A percentile compares a stretch with the other conserved stretches of the same genome.
phyloP scores from a whole-genome alignment of 2,113 vertebrate species.

The Scartelaos histophorus region DNA sequence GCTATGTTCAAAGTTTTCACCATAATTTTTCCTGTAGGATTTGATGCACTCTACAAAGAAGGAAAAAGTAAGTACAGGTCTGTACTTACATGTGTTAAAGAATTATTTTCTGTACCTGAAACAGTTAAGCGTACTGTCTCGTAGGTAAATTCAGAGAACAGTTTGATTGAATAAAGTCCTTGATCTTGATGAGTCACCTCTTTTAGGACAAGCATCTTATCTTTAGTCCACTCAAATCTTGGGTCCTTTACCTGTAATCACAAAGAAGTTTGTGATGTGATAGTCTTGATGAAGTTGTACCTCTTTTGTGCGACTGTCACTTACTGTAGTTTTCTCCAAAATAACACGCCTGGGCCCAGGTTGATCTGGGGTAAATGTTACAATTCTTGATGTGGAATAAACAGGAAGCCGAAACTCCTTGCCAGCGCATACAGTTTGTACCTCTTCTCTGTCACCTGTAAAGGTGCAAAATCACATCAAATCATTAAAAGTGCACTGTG shows the following conservation, averaged over 20 bases:
- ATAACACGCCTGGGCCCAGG: slow-evolving; percentile 50
- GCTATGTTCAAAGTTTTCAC: slow-evolving; percentile 61
- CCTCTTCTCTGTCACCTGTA: slow-evolving; percentile 62
- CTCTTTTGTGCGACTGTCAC: slow-evolving; percentile 13
- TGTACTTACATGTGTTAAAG: background rate
- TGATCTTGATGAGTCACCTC: slow-evolving; percentile 69
- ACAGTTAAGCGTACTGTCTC: slow-evolving; percentile 71
- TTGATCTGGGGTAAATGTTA: slow-evolving; percentile 60
- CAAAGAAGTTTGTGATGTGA: background rate
- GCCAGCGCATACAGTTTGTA: slow-evolving; percentile 60
- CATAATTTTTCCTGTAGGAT: slow-evolving; percentile 58
- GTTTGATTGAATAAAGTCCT: slow-evolving; percentile 83
- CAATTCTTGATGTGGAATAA: slow-evolving; percentile 62
- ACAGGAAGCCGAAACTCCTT: slow-evolving; percentile 69
- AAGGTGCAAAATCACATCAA: background rate
- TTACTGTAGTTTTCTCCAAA: slow-evolving; percentile 65
- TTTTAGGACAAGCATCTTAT: slow-evolving; percentile 67
- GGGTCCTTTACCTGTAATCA: slow-evolving; percentile 65
- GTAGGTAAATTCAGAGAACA: slow-evolving; percentile 61
- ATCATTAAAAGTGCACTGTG: background rate
- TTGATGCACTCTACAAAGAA: slow-evolving; percentile 64
- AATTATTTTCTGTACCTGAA: slow-evolving; percentile 49
- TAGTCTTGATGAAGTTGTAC: no score
- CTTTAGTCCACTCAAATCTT: slow-evolving; percentile 70
- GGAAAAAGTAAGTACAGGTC: background rate